Conservation (phyloP, 2,888 invertebrate species). For the Nyleta sp. region DNA sequence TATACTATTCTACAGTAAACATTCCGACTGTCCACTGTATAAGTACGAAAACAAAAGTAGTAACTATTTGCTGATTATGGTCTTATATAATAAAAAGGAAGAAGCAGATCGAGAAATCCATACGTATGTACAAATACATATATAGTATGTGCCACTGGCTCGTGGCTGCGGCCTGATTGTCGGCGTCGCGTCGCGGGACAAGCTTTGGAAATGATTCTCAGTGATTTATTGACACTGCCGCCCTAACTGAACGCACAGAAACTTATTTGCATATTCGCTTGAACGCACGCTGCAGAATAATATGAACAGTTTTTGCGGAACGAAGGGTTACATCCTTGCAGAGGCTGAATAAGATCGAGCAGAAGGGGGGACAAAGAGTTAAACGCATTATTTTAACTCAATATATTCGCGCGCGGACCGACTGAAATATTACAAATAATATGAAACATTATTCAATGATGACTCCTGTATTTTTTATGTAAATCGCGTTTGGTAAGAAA, state of each 20-base stretch:
- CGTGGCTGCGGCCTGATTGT: constrained; percentile 66
- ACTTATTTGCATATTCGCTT: constrained; percentile 72
- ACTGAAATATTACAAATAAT: constrained; percentile 64
- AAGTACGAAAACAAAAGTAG: constrained; percentile 4
- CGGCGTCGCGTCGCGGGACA: constrained; percentile 67
- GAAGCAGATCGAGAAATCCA: constrained; percentile 44
- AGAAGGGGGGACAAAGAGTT: constrained; percentile 63
- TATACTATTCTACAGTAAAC: too few relatives aligned
- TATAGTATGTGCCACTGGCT: constrained; percentile 65
- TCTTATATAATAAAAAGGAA: constrained; percentile 37
- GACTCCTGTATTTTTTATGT: constrained; percentile 63
- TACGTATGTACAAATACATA: constrained; percentile 51
- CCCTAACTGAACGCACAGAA: constrained; percentile 67
- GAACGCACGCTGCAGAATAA: constrained; percentile 68
- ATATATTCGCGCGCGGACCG: constrained; percentile 54
- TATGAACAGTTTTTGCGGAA: constrained; percentile 66
- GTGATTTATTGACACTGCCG: constrained; percentile 76
- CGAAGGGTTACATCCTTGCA: constrained; percentile 64
- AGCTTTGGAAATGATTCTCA: constrained; percentile 73
- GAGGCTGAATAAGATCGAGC: constrained; percentile 62
- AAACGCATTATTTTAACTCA: constrained; percentile 65
- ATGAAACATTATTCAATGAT: constrained; percentile 63
- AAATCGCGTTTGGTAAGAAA: constrained; percentile 56
- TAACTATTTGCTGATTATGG: constrained; percentile 38
- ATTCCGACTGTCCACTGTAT: too few relatives aligned